Conservation (phyloP, 2,888 invertebrate species). For the Acanthosepion lycidas region DNA sequence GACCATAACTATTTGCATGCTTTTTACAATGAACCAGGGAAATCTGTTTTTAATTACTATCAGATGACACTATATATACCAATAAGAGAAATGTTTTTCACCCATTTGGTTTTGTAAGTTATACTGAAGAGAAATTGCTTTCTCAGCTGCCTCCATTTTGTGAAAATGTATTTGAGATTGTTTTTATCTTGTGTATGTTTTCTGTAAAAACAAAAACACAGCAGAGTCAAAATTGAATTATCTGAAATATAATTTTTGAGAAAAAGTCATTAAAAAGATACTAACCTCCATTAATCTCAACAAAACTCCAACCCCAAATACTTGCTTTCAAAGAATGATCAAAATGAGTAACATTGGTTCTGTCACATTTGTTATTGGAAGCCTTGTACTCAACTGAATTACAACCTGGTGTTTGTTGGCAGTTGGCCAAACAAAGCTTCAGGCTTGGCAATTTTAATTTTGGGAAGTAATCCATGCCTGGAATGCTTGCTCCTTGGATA, state of each 20-base stretch:
- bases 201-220: too few species aligned
- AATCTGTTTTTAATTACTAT: too few species aligned
- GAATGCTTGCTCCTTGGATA: constrained; percentile 34
- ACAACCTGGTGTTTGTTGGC: not conserved
- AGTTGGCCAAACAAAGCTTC: not conserved
- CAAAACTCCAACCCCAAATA: not conserved
- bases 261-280: not conserved
- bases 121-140: too few species aligned
- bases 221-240: not conserved
- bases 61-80: too few species aligned
- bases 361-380: not conserved
- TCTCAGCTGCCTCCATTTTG: too few species aligned
- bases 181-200: too few species aligned
- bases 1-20: too few species aligned
- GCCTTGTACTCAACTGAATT: constrained; percentile 34
- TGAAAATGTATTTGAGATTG: too few species aligned
- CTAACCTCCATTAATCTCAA: constrained; percentile 38
- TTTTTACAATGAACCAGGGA: too few species aligned
- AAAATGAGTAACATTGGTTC: constrained; percentile 34
- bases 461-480: constrained; percentile 15
- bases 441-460: not conserved
- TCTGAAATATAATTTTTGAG: not conserved
- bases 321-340: not conserved
- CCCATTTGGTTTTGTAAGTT: too few species aligned
- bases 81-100: too few species aligned